Conservation (phyloP, 2,888 invertebrate species). For the Morinoia aosen region DNA sequence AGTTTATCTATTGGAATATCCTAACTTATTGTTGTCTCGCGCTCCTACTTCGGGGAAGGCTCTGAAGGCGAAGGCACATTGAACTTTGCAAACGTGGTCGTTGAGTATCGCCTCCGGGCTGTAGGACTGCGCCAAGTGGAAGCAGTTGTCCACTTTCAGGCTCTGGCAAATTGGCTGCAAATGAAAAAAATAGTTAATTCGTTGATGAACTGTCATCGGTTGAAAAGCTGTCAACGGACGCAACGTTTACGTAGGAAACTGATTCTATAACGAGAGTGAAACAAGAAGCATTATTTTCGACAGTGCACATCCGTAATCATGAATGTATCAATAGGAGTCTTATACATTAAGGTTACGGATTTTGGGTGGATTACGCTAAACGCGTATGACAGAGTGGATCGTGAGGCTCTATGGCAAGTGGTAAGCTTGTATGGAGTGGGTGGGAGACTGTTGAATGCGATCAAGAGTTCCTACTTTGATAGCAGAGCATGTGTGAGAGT, state of each 20-base stretch:
- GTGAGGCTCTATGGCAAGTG: no score
- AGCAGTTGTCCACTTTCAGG: slow-evolving; percentile 74
- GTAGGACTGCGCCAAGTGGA: slow-evolving; percentile 72
- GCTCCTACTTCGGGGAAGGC: slow-evolving; percentile 70
- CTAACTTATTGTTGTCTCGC: slow-evolving; percentile 60
- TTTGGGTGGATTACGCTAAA: no score
- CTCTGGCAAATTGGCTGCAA: slow-evolving; percentile 74
- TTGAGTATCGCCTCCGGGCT: slow-evolving; percentile 72
- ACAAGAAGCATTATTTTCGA: background rate
- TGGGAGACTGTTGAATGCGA: no score
- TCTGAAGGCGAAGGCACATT: slow-evolving; percentile 73
- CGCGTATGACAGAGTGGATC: no score
- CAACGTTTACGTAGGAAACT: background rate
- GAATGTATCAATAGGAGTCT: background rate
- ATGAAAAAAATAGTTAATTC: background rate
- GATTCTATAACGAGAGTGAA: background rate
- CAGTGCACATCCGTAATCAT: background rate
- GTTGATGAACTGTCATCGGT: background rate
- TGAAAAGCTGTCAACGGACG: background rate
- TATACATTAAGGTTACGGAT: background rate
- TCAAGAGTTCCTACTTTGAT: no score
- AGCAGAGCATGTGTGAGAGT: no score
- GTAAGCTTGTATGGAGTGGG: no score
- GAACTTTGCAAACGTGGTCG: slow-evolving; percentile 74
- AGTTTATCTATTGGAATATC: slow-evolving; percentile 34